Conservation (phyloP, 2,797 vertebrate genomes). For the Trachurus trachurus region DNA sequence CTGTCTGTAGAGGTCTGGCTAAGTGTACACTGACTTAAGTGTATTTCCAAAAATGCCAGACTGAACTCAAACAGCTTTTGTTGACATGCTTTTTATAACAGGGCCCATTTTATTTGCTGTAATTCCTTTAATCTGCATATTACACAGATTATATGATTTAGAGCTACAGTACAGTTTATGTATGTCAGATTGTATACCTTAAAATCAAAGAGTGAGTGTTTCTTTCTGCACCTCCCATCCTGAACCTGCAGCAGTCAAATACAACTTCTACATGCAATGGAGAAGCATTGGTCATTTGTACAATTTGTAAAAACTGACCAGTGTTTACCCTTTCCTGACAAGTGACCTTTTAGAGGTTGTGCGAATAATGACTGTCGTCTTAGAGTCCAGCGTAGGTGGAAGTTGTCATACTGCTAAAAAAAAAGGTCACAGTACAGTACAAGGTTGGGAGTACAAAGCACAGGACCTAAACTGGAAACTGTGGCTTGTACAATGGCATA, state of each 20-base stretch:
- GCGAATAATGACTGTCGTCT: not conserved
- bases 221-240: too few relatives aligned
- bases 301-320: not conserved
- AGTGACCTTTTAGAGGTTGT: not conserved
- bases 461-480: not conserved
- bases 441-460: not conserved
- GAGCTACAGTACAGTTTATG: not conserved
- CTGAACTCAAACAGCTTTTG: constrained; percentile 4
- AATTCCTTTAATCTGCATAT: not conserved
- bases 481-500: not conserved
- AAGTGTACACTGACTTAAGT: not conserved
- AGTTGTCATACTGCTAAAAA: not conserved
- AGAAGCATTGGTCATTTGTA: not conserved
- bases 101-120: not conserved
- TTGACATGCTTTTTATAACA: not conserved
- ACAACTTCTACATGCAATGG: not conserved
- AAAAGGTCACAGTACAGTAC: not conserved
- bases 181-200: not conserved
- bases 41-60: not conserved
- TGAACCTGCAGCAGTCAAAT: constrained; percentile 10
- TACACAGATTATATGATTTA: not conserved
- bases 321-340: not conserved
- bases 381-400: not conserved
- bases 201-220: not conserved
- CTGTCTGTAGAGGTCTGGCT: not conserved